Base-by-base conservation (phyloP, 1,140 invertebrate species). In the Leptoteleia sp. region DNA sequence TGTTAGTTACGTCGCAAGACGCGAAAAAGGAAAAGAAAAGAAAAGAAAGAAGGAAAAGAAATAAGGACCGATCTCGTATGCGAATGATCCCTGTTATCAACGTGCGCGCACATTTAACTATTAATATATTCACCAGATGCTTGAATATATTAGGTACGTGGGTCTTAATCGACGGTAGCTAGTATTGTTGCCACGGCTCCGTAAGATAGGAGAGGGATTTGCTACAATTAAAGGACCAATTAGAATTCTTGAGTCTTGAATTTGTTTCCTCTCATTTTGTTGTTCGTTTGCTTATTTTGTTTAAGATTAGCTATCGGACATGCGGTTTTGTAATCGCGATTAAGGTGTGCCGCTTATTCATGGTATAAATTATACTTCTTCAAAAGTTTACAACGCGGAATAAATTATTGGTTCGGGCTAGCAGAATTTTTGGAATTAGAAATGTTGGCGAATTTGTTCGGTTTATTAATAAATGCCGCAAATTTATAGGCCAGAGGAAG, bases 161-260 rank as follows among this genome's bases (percentile, higher is more conserved):
- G 42, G 1, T 45, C 27, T 45, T 61, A 61, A 61, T 61, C 55
- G n/a, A 37, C n/a, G 13, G 25, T 31, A 57, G 25, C 38, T 8
- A 40, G 22, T 17, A 16, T n/a, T 47, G 15, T 33, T 16, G n/a
- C 7, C 6, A n/a, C 17, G 1, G 12, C 6, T 12, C 16, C 12
- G n/a, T 19, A n/a, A 31, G 50, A 22, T 19, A 27, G 9, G 1
- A 19, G 8, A 8, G n/a, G n/a, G 3, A 15, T 31, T 17, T 13
- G 19, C 8, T 25, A 16, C 27, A 33, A 35, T 35, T 52, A 17
- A 22, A 12, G 17, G 6, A 37, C 17, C n/a, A 52, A 37, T 52
- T 52, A 25, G 31, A 22, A 52, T 37, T 52, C n/a, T 9, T 1
- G 5, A 47, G 12, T 43, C n/a, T 5, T 1, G 8, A 1, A 42